A percentile compares a stretch with the other conserved stretches of the same genome.
These are phyloP conservation scores for Atethmia centrago DNA, from an alignment of 2,888 invertebrate genomes.

Conservation along the genomic window DNA sequence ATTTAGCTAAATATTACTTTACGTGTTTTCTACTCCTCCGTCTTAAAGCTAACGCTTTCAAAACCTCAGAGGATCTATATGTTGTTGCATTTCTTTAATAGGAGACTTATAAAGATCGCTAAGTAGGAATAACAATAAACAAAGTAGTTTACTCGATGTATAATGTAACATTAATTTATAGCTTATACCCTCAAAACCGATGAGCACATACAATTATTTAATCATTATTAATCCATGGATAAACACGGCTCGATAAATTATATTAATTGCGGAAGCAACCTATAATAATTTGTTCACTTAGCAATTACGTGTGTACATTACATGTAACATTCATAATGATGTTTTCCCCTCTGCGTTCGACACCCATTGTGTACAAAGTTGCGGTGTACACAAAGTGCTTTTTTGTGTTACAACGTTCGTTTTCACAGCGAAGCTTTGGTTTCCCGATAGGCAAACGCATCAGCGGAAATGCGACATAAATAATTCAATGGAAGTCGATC, in stretches of 20 bases:
- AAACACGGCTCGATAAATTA: constrained; percentile 39
- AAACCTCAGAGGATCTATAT: not conserved
- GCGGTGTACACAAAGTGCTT: constrained; percentile 70
- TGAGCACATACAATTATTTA: constrained; percentile 29
- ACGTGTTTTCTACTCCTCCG: not conserved
- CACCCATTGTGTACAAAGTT: constrained; percentile 39
- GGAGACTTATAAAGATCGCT: not conserved
- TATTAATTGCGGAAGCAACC: constrained; percentile 41
- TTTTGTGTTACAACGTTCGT: constrained; percentile 76
- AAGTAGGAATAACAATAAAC: not conserved
- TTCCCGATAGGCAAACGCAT: constrained; percentile 78
- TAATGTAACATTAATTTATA: constrained; percentile 1
- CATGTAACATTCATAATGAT: constrained; percentile 37
- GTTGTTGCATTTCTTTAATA: not conserved
- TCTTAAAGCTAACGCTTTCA: not conserved
- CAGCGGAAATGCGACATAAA: constrained; percentile 79
- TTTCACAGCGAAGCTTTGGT: constrained; percentile 73
- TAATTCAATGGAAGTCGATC: constrained; percentile 76
- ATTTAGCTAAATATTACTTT: not conserved
- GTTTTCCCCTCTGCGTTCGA: constrained; percentile 36
- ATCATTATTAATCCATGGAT: constrained; percentile 42
- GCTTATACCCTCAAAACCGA: not conserved
- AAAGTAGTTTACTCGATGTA: not conserved
- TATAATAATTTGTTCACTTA: constrained; percentile 36
- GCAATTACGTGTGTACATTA: constrained; percentile 44